Evolutionary conservation across 2,888 invertebrate species (phyloP).

Genomic region (Drosophila prolongata): DNA sequence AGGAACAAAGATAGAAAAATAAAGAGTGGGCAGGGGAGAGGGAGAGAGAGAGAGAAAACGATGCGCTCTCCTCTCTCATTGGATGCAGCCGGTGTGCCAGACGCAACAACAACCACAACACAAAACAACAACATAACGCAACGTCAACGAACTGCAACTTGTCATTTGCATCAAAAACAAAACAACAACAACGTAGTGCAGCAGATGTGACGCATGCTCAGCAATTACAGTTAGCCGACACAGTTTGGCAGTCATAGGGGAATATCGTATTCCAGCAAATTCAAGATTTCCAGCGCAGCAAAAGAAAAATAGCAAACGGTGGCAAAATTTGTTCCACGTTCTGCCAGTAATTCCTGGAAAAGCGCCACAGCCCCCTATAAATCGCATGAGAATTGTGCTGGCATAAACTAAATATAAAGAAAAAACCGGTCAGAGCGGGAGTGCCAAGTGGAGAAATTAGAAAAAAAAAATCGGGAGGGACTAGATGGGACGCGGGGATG

Average conservation of each 20-base stretch:
- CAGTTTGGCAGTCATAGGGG: conserved; percentile 17
- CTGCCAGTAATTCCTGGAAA: conserved; percentile 40
- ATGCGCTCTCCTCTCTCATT: conserved; percentile 22
- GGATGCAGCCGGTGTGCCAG: conserved; percentile 34
- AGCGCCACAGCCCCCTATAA: conserved; percentile 24
- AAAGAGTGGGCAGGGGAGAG: background rate
- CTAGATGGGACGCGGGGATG: background rate
- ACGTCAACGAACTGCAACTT: conserved; percentile 50
- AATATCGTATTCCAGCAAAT: conserved; percentile 22
- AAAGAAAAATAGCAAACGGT: conserved; percentile 35
- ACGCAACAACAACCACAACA: conserved; percentile 13
- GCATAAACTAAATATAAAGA: background rate
- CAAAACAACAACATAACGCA: conserved; percentile 19
- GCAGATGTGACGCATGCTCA: conserved; percentile 46
- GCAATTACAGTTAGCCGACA: conserved; percentile 37
- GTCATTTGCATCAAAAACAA: conserved; percentile 40
- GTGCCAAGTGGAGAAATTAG: conserved; percentile 3
- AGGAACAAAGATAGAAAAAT: background rate
- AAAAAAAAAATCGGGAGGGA: conserved; percentile 1
- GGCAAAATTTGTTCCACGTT: conserved; percentile 34
- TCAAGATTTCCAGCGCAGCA: conserved; percentile 9
- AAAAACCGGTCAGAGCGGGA: conserved; percentile 10
- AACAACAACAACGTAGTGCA: conserved; percentile 11
- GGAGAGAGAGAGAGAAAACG: conserved; percentile 6
- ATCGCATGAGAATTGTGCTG: conserved; percentile 22